These are phyloP conservation scores for Meloidogyne floridensis DNA, from an alignment of 1,140 invertebrate species.

Conservation along the genomic window DNA sequence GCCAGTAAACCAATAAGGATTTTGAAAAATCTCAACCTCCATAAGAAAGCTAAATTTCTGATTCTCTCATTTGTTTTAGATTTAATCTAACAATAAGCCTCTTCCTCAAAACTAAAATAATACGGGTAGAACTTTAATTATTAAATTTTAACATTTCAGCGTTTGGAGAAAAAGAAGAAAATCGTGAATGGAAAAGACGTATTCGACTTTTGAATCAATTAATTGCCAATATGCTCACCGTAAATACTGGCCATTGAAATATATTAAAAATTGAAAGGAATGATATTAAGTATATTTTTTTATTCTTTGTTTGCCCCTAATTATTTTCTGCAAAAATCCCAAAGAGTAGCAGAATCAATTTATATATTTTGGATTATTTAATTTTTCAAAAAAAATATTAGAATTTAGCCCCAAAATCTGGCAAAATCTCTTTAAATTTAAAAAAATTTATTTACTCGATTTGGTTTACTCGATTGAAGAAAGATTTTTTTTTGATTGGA, in stretches of 20 bases:
- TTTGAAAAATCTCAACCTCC: too few relatives aligned
- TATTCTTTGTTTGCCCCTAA: neutral
- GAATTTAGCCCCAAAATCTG: too few relatives aligned
- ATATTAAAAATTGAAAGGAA: neutral
- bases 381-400: too few relatives aligned
- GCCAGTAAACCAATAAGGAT: too few relatives aligned
- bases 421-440: too few relatives aligned
- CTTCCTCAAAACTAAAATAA: too few relatives aligned
- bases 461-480: too few relatives aligned
- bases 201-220: constrained; percentile 25
- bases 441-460: too few relatives aligned
- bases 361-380: neutral
- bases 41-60: too few relatives aligned
- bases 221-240: constrained; percentile 26
- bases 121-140: neutral
- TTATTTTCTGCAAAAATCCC: neutral
- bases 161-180: constrained; percentile 16
- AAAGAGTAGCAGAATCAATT: neutral
- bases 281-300: neutral
- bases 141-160: neutral
- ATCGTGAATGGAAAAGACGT: constrained; percentile 17
- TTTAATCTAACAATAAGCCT: too few relatives aligned
- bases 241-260: neutral
- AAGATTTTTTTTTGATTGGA: too few relatives aligned
- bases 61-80: too few relatives aligned